These are phyloP conservation scores for Glandiceps talaboti DNA, from an alignment of 53 echinoderm and acorn worm genomes.

Conservation along the genomic window DNA sequence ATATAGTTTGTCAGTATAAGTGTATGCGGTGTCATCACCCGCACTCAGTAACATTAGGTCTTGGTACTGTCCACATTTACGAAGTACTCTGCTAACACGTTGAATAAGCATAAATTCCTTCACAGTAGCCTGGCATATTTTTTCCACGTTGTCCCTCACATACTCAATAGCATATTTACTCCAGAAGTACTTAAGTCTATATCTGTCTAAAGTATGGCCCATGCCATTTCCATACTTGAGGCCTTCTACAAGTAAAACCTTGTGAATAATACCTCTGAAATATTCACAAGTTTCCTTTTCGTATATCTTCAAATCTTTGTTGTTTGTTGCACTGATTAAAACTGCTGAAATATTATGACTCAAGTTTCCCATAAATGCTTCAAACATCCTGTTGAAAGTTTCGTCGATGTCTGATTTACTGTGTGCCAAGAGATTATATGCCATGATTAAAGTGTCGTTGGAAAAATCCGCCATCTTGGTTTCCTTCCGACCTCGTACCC, in stretches of 20 bases:
- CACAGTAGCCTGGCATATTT: neutral
- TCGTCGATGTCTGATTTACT: neutral
- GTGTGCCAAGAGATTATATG: neutral
- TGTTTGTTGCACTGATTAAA: neutral
- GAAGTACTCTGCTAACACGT: neutral
- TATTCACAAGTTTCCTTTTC: neutral
- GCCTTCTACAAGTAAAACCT: neutral
- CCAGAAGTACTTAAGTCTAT: neutral
- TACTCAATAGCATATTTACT: neutral
- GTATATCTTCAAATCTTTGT: neutral
- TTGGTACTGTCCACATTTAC: neutral
- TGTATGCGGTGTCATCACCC: neutral
- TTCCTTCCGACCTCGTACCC: neutral
- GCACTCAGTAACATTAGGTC: neutral
- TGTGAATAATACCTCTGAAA: neutral
- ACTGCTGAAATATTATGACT: neutral
- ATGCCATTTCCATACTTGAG: neutral
- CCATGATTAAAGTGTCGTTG: neutral
- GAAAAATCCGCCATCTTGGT: neutral
- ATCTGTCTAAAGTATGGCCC: neutral
- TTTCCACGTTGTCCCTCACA: neutral
- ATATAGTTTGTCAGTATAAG: neutral
- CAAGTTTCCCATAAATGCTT: neutral
- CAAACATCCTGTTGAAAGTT: neutral
- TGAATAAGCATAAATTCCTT: neutral